phyloP scores from a whole-genome alignment of 1,140 invertebrate species.

The Fopius arisanus region DNA sequence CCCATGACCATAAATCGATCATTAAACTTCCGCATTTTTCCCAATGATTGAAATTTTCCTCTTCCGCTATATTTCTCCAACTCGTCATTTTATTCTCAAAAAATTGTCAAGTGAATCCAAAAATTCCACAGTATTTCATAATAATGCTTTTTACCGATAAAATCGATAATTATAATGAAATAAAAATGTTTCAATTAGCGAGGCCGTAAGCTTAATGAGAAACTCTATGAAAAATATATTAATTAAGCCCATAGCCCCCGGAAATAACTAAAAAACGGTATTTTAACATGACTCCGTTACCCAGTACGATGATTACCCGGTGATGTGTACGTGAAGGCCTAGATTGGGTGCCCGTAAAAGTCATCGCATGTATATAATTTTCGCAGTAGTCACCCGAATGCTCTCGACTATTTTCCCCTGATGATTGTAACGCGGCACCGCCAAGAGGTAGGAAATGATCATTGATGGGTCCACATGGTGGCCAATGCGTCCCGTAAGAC shows the following conservation, averaged over 20 bases:
- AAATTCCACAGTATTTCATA: too few relatives aligned
- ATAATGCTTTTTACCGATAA: too few relatives aligned
- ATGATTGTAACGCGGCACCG: neutral
- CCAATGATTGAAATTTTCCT: neutral
- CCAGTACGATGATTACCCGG: neutral
- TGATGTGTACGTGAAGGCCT: neutral
- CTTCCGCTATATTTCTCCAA: neutral
- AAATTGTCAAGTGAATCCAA: too few relatives aligned
- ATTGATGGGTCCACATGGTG: conserved; percentile 10
- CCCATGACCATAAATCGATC: conserved; percentile 7
- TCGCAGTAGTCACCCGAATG: neutral
- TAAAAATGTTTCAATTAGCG: too few relatives aligned
- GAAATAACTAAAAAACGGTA: neutral
- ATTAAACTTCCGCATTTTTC: neutral
- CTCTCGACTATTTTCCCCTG: neutral
- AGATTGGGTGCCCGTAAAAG: neutral
- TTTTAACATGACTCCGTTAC: neutral
- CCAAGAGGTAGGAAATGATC: neutral
- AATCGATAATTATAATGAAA: too few relatives aligned
- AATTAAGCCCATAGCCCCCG: neutral
- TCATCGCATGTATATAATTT: neutral
- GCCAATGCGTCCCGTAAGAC: neutral
- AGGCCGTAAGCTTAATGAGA: too few relatives aligned
- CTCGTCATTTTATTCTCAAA: neutral
- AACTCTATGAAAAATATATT: too few relatives aligned